Base-by-base conservation (phyloP, 1,140 invertebrate species). In the Drosophila navojoa region DNA sequence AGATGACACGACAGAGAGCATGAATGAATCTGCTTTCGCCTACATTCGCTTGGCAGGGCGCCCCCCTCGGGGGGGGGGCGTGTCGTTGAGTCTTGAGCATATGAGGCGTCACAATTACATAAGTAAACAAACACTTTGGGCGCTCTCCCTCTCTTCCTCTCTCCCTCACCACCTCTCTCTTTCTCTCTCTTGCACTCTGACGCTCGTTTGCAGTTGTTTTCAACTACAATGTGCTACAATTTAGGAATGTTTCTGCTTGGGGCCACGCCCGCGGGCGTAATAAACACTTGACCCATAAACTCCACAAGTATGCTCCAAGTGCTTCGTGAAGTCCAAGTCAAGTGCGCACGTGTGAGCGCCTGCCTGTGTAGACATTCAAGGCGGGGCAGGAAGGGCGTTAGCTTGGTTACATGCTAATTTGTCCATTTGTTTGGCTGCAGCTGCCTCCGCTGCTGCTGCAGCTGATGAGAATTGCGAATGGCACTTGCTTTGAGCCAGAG, bases 201-300 rank as follows among this genome's bases (percentile, higher is more conserved):
- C 42, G 0, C 59, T 38, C 35, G 35, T 35, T 59, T 40, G 44
- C 15, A 57, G 76, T 15, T 45, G 42, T 38, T 38, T 11, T 11
- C 63, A 32, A 35, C 61, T 79, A 86, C 82, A 87, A 86, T 89
- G 84, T 89, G 84, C 55, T 89, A 89, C 84, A 89, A 82, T 89
- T 79, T 79, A 79, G 79, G 76, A 71, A 40, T 50, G 55, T 47
- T 38, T 15, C 15, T 45, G 55, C 49, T 60, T 6, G 27, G 44
- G 47, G 76, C 81, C 82, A 86, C 84, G 84, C 82, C 82, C 76
- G 54, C 71, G 76, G 82, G 84, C 82, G 79, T 86, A 86, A 86
- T 86, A 87, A 89, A 82, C 82, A 87, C 82, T 86, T 86, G 82
- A 86, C 82, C 82, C 84, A 89, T 86, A 86, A 86, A 82, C 80